phyloP scores from a whole-genome alignment of 2,797 vertebrate genomes.

The Eulemur coronatus region DNA sequence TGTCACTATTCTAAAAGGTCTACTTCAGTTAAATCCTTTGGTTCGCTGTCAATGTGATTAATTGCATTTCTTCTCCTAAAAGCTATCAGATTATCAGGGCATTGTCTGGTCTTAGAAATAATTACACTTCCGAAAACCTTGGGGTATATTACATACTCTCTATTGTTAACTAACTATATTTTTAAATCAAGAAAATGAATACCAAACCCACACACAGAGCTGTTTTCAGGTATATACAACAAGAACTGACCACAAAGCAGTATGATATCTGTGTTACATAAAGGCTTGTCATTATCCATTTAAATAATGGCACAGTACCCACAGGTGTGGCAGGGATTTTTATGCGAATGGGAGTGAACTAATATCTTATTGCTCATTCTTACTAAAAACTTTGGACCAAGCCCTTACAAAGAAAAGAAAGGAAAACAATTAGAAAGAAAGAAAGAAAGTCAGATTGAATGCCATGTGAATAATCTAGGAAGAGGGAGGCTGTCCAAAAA shows the following conservation, averaged over 20 bases:
- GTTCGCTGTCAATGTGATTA: background rate
- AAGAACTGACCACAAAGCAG: background rate
- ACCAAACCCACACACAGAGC: background rate
- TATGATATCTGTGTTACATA: background rate
- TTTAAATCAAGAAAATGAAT: background rate
- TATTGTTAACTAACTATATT: conserved; percentile 33
- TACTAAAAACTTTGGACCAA: background rate
- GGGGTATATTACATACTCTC: background rate
- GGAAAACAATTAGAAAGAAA: background rate
- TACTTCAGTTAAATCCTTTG: background rate
- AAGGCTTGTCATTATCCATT: background rate
- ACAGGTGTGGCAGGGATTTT: background rate
- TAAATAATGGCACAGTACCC: background rate
- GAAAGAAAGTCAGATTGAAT: conserved; percentile 1
- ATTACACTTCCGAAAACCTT: conserved; percentile 7
- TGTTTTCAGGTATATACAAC: background rate
- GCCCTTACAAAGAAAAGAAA: conserved; percentile 23
- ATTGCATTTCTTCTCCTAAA: background rate
- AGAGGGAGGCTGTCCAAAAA: background rate
- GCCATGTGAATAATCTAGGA: background rate
- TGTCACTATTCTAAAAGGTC: background rate
- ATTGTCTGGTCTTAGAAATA: conserved; percentile 20
- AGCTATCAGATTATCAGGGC: background rate
- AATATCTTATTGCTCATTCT: background rate
- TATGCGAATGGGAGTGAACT: background rate